Evolutionary conservation across 1,140 invertebrate species (phyloP), one percentile per base, ranked within the genome.

Genomic region (Cyclina sinensis): DNA sequence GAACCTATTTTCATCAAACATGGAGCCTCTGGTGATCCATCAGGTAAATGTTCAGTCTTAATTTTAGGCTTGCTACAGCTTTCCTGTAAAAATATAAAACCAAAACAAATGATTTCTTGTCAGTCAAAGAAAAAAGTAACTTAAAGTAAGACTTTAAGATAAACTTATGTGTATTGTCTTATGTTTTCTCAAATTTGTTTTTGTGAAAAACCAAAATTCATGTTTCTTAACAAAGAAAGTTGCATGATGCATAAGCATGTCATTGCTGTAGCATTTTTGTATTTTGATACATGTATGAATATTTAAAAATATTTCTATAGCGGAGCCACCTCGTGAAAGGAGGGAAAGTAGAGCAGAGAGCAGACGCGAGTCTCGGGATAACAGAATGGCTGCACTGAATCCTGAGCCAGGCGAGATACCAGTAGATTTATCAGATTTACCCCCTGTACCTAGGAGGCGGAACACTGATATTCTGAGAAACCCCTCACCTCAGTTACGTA

Each of bases 261-360:
- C n/a, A n/a, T n/a, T n/a, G n/a, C n/a, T n/a, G n/a, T n/a, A n/a
- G n/a, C n/a, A n/a, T n/a, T n/a, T n/a, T n/a, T n/a, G n/a, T n/a
- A n/a, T n/a, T n/a, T n/a, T n/a, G n/a, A n/a, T n/a, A n/a, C n/a
- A n/a, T n/a, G n/a, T n/a, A n/a, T n/a, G n/a, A n/a, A n/a, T n/a
- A n/a, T n/a, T n/a, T 54, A 54, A 54, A 43, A 54, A 54, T n/a
- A 54, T 54, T 11, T 24, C 59, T 74, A 57, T 68, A 46, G 7
- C 74, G 76, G 86, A 88, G 27, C 80, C 80, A 37, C 86, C 78
- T 21, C 65, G 86, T 74, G 78, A 82, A 7, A 24, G 84, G 30
- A 51, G 68, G 9, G 76, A 81, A 30, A 68, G 59, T 46, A 78
- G 54, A 21, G 35, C 39, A 48, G 54, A 68, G 57, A 24, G 27